phyloP scores from a whole-genome alignment of 2,888 invertebrate genomes.

The Seladonia tumulorum region DNA sequence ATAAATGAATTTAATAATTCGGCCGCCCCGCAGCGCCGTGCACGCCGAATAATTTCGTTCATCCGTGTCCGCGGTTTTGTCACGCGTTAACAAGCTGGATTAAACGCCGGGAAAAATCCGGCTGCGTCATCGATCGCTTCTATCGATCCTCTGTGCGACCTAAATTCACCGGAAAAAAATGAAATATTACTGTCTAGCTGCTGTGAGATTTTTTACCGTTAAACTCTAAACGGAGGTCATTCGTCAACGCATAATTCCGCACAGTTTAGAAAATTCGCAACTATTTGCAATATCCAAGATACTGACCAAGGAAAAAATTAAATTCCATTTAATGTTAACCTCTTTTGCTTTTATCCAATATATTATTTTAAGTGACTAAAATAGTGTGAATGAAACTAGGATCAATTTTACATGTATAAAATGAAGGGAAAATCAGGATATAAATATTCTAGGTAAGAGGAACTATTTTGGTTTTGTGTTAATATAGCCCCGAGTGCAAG shows the following conservation, averaged over 20 bases:
- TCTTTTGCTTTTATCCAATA: neutral
- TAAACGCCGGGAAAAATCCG: neutral
- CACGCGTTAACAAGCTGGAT: conserved; percentile 8
- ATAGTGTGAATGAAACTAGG: too few species aligned
- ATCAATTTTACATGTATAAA: too few species aligned
- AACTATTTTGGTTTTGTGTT: too few species aligned
- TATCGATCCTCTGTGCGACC: neutral
- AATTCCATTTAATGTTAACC: neutral
- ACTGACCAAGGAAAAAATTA: neutral
- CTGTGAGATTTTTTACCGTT: neutral
- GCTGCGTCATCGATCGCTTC: neutral
- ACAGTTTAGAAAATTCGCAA: too few species aligned
- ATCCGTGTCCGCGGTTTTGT: conserved; percentile 9
- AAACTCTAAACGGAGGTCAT: too few species aligned
- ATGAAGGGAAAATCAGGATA: too few species aligned
- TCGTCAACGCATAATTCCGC: too few species aligned
- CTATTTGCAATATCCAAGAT: neutral
- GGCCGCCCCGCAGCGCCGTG: neutral
- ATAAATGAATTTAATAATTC: conserved; percentile 66
- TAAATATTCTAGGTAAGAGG: too few species aligned
- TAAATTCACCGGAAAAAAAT: neutral
- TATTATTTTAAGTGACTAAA: too few species aligned
- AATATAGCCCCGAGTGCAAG: too few species aligned
- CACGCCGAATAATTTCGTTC: conserved; percentile 23
- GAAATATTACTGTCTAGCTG: neutral